Base-by-base conservation (phyloP, 2,888 invertebrate species). In the Chrysolina americana region DNA sequence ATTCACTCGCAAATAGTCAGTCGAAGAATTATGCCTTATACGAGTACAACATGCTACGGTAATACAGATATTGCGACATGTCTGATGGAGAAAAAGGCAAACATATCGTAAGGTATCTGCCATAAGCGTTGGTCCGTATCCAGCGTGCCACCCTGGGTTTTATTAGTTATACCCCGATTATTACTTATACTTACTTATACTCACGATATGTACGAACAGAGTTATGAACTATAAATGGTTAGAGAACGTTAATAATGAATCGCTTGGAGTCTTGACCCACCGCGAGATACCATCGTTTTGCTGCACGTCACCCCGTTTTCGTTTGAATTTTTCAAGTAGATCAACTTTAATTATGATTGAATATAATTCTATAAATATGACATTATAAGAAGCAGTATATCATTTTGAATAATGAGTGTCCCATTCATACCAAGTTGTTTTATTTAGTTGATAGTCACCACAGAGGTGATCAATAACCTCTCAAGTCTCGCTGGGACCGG, bases 221-320 rank as follows among this genome's bases (percentile, higher is more conserved):
- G 70, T 77, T 80, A 79, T 78, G 68, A 76, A 74, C 78, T 78
- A 76, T 75, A 17, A 78, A 81, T 80, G 75, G 76, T 77, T 77
- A 80, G 78, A 81, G 79, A 81, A 81, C 81, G 36, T 36, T 28
- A 59, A 59, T 59, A 59, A 59, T 15, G n/a, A 15, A 59, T 59
- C 59, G 59, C 17, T 36, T 15, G 59, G 59, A 59, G n/a, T 28
- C n/a, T 59, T 59, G 59, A 36, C 28, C 36, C 36, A 59, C n/a
- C n/a, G 59, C 59, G 15, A n/a, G 59, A 59, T n/a, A 28, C n/a
- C 59, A 59, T 23, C 28, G 15, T 36, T 10, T 13, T 28, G 28
- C 2, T 23, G 59, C 15, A 28, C 23, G n/a, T 21, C 53, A 53
- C 53, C 53, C 21, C 19, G 21, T 3, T 13, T 53, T 21, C 21